Base-by-base conservation (phyloP, 2,888 invertebrate genomes). In the Drosophila nigricruria region DNA sequence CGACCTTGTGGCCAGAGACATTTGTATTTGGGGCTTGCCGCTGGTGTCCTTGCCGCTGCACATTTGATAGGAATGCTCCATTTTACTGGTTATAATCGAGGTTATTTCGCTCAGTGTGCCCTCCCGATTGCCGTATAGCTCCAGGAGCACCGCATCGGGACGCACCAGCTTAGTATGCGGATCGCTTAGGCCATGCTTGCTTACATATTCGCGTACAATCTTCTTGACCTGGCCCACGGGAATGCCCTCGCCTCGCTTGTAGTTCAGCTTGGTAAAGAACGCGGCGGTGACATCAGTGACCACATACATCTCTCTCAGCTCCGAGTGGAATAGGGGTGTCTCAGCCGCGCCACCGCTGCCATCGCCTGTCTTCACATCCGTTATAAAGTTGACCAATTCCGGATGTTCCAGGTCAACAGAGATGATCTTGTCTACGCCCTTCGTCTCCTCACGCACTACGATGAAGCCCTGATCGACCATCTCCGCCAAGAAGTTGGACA, bases 341-440 rank as follows among this genome's bases (percentile, higher is more conserved):
- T 90, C 89, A 5, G 79, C 65, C 5, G 65, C 68, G 0, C 54
- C 70, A 1, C 71, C 81, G 10, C 42, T 82, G 6, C n/a, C 32
- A 1, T 79, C 88, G n/a, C 50, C 52, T 0, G 62, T 72, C 53
- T 91, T 91, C 1, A 88, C 88, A 36, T 92, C 91, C 0, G 91
- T 91, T 30, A 92, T 92, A 50, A 92, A 93, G 54, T 92, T 92
- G 0, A 92, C 83, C 69, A 96, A 89, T 38, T 93, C 93, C 56
- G 95, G 94, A 93, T 96, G 96, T 50, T 94, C 93, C 56, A 93
- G 90, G 89, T 95, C 94, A 23, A 97, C 93, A 0, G 94, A 94
- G 53, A 94, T 94, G 66, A 98, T 95, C 71, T 96, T 96, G 90
- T 96, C 96, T 43, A 98, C 96, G 30, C 98, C 98, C 91, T 96